A percentile compares a stretch with the other conserved stretches of the same genome.
These are phyloP conservation scores for Toxotes chatareus DNA, from an alignment of 2,113 vertebrate species.

Conservation along the genomic window DNA sequence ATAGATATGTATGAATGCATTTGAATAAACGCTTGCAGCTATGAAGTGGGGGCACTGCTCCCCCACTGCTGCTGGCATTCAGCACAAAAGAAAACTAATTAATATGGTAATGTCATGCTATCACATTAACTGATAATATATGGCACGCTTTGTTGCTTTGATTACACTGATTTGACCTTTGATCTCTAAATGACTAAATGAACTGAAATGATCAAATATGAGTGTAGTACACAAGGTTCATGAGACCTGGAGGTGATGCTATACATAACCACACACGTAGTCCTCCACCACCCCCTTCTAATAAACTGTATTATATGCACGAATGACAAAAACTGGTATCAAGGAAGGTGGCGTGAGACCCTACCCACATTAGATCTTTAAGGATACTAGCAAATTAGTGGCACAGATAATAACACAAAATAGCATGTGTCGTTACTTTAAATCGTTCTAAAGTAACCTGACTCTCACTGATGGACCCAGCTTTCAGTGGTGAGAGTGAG, in stretches of 20 bases:
- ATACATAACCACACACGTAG: not conserved
- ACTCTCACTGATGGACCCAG: too few species aligned
- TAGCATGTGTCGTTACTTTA: too few species aligned
- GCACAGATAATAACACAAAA: too few species aligned
- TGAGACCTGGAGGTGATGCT: slow-evolving; percentile 28
- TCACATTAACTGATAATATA: slow-evolving; percentile 63
- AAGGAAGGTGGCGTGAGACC: not conserved
- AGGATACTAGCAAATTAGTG: too few species aligned
- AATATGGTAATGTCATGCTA: slow-evolving; percentile 72
- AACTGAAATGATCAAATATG: slow-evolving; percentile 60
- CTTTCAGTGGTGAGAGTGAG: not conserved
- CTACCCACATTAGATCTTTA: too few species aligned
- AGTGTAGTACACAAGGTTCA: slow-evolving; percentile 30
- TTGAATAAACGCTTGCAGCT: slow-evolving; percentile 55
- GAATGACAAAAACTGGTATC: not conserved
- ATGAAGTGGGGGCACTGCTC: slow-evolving; percentile 26
- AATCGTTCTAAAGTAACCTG: too few species aligned
- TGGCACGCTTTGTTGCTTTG: slow-evolving; percentile 57
- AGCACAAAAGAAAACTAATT: slow-evolving; percentile 76
- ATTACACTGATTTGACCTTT: slow-evolving; percentile 73
- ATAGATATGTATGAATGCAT: slow-evolving; percentile 61
- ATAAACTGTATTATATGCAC: not conserved
- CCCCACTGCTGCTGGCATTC: slow-evolving; percentile 55
- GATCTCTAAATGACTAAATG: slow-evolving; percentile 63
- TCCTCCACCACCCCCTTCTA: not conserved